These are phyloP conservation scores for Drosophila siamana DNA, from an alignment of 2,888 invertebrate genomes.

Conservation along the genomic window DNA sequence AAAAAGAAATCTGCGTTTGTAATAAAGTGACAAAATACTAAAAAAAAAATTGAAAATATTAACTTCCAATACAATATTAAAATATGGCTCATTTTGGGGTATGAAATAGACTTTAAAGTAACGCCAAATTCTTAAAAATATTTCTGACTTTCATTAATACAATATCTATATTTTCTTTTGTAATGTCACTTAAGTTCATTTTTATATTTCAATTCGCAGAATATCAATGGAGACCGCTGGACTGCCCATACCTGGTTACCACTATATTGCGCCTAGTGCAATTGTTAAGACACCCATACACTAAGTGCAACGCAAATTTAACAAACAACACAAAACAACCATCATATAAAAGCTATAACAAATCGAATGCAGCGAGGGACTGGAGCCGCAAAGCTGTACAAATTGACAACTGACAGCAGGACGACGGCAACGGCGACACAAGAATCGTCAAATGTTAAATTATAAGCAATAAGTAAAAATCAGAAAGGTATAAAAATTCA, in stretches of 20 bases:
- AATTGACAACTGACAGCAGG: conserved; percentile 23
- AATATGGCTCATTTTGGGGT: not conserved
- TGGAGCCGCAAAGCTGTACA: conserved; percentile 28
- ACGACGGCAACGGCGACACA: conserved; percentile 1
- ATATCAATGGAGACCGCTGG: conserved; percentile 98
- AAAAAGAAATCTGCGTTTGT: conserved; percentile 60
- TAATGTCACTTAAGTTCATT: not conserved
- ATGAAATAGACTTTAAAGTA: not conserved
- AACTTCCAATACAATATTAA: conserved; percentile 2
- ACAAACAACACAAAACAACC: conserved; percentile 30
- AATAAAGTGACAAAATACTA: conserved; percentile 69
- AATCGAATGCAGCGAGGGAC: conserved; percentile 44
- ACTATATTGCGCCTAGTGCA: conserved; percentile 96
- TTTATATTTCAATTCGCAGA: conserved; percentile 87
- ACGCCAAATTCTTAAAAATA: not conserved
- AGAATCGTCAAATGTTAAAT: conserved; percentile 59
- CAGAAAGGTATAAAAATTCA: conserved; percentile 21
- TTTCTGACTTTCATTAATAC: not conserved
- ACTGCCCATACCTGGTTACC: conserved; percentile 95
- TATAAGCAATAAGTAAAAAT: conserved; percentile 68
- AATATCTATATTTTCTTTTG: not conserved
- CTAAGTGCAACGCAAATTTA: conserved; percentile 85
- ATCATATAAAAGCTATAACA: conserved; percentile 19
- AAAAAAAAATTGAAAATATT: not conserved
- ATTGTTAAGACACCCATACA: conserved; percentile 97